phyloP scores from a whole-genome alignment of 2,888 invertebrate species.

The Leptarthrus brevirostris region DNA sequence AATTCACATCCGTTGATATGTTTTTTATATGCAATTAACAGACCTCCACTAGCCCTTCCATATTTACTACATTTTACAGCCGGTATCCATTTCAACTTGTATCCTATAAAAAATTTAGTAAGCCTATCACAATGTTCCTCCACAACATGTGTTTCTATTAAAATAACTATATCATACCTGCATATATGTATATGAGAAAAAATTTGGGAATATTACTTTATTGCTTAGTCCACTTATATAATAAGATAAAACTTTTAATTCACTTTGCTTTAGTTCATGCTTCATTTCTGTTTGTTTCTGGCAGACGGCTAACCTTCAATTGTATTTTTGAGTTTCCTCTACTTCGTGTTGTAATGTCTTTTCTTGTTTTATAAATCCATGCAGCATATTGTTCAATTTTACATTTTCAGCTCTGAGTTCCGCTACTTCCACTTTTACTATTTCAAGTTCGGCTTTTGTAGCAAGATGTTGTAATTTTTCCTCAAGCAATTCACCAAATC shows the following conservation, averaged over 20 bases:
- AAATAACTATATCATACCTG: background rate
- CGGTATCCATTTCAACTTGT: background rate
- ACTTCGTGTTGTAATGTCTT: no score
- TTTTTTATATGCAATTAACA: background rate
- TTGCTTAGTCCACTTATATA: background rate
- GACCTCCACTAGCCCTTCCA: background rate
- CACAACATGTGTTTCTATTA: background rate
- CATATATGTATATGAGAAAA: background rate
- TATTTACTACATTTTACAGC: background rate
- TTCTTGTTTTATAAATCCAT: no score
- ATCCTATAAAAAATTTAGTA: background rate
- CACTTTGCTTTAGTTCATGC: background rate
- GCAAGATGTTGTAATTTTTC: no score
- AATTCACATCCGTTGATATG: background rate
- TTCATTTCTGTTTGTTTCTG: background rate
- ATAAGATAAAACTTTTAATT: background rate
- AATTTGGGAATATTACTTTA: background rate
- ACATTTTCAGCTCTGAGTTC: no score
- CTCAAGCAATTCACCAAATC: no score
- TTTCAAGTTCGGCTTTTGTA: no score
- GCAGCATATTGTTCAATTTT: no score
- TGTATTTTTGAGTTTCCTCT: no score
- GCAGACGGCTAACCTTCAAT: background rate
- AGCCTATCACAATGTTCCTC: no score
- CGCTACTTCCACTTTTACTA: no score